Evolutionary conservation across 2,797 vertebrate species (phyloP), one percentile per base, ranked within the genome.

Genomic region (Columba guinea): DNA sequence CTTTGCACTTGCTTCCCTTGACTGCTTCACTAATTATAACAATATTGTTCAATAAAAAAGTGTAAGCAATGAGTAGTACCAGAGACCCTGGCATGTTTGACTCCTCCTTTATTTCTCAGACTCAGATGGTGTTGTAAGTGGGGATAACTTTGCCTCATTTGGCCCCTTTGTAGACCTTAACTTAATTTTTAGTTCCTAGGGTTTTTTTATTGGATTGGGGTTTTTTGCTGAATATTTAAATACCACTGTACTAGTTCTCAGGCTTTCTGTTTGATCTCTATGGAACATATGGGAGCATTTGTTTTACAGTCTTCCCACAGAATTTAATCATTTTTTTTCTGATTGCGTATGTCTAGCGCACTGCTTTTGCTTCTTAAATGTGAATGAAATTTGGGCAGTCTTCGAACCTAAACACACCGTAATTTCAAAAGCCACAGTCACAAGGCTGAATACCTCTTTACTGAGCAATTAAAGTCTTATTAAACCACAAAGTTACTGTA

Each of bases 351-450:
- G 96, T 98, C 97, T 98, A 97, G 97, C 97, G 94, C 88, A 63
- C 74, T 83, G 67, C 84, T 98, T 96, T 97, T 81, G 69, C 84
- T 96, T 97, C 89, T 89, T 94, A 97, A 95, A 98, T 93, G 95
- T 97, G 97, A 97, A 97, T 98, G 97, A 97, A 95, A 94, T 97
- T 97, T 97, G 97, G 96, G 94, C 81, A 92, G 89, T 89, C 80
- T 98, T 97, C 98, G 98, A 97, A 95, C 94, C 96, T 97, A 97
- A 98, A 98, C 97, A 98, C 97, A 98, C 98, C 98, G 98, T 98
- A 98, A 98, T 98, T 98, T 98, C 96, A 98, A 98, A 99, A 98
- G 97, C 98, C 98, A 96, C 98, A 98, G 97, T 97, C 97, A 91
- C 90, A 23, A 97, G 97, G 97, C 97, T 98, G 97, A 97, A 97